These are phyloP conservation scores for Heterohyrax brucei DNA, from an alignment of 2,797 vertebrate genomes.

Conservation along the genomic window DNA sequence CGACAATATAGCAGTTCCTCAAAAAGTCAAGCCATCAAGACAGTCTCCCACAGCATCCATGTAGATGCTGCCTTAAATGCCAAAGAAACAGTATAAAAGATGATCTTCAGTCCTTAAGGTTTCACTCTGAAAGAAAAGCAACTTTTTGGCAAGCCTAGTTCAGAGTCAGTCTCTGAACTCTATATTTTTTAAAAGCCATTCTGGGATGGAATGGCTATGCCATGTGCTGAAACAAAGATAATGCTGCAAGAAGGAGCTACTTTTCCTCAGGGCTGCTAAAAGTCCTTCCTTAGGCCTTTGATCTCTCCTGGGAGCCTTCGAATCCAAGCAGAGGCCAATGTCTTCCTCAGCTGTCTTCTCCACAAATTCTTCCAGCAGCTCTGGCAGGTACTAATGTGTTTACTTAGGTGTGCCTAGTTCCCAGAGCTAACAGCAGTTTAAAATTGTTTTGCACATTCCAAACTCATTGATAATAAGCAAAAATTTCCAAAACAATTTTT, in stretches of 20 bases:
- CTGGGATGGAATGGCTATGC: slow-evolving; percentile 73
- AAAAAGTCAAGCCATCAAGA: neutral
- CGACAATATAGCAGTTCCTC: neutral
- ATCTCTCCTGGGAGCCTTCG: slow-evolving; percentile 92
- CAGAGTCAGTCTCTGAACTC: slow-evolving; percentile 35
- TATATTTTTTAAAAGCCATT: too few species aligned
- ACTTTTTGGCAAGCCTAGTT: slow-evolving; percentile 47
- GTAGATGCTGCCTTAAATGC: neutral
- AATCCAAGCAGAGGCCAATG: slow-evolving; percentile 93
- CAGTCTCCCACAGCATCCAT: neutral
- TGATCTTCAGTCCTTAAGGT: neutral
- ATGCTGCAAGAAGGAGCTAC: slow-evolving; percentile 86
- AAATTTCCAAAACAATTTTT: slow-evolving; percentile 4
- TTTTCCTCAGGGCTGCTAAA: slow-evolving; percentile 92
- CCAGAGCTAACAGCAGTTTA: slow-evolving; percentile 91
- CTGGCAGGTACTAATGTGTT: slow-evolving; percentile 94
- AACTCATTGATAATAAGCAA: slow-evolving; percentile 78
- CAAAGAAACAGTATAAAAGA: slow-evolving; percentile 9
- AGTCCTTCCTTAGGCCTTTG: slow-evolving; percentile 91
- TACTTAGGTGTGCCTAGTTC: slow-evolving; percentile 95
- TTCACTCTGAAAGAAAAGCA: slow-evolving; percentile 51
- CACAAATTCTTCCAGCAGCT: slow-evolving; percentile 90
- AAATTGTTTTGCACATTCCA: slow-evolving; percentile 93
- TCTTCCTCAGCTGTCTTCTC: slow-evolving; percentile 97
- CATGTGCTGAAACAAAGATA: slow-evolving; percentile 89